These are phyloP conservation scores for Polypterus bichir DNA, from an alignment of 2,113 vertebrate genomes.

Conservation along the genomic window DNA sequence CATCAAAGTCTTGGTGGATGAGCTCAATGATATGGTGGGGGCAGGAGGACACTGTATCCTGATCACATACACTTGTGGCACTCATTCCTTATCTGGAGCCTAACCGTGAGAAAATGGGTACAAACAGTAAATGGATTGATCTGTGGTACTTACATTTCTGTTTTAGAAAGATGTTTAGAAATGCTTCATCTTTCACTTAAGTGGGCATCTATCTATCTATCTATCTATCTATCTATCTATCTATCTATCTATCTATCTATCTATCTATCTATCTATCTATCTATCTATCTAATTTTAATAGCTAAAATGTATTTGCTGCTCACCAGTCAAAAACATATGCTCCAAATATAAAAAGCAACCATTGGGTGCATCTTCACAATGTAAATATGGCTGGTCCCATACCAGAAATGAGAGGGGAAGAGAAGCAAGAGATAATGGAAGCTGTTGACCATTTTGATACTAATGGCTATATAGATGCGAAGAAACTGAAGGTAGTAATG, in stretches of 20 bases:
- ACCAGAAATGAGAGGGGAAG: conserved; percentile 70
- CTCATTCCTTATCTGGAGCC: too few species aligned
- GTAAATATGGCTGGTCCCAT: conserved; percentile 60
- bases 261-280: conserved; percentile 12
- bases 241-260: conserved; percentile 13
- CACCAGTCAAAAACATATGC: too few species aligned
- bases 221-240: conserved; percentile 13
- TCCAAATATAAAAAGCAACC: conserved; percentile 56
- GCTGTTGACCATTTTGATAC: conserved; percentile 86
- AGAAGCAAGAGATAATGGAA: conserved; percentile 75
- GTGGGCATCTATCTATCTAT: not conserved
- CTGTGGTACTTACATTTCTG: too few species aligned
- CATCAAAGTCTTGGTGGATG: too few species aligned
- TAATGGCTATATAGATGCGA: conserved; percentile 70
- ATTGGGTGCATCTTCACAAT: conserved; percentile 45
- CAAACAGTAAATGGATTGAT: too few species aligned
- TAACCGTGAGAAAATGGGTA: too few species aligned
- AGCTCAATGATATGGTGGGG: too few species aligned
- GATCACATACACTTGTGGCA: too few species aligned
- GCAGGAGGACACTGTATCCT: too few species aligned
- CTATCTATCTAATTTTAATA: too few species aligned
- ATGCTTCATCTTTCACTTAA: not conserved
- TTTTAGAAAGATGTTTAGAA: too few species aligned
- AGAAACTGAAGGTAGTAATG: conserved; percentile 88
- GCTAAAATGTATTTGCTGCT: too few species aligned